Evolutionary conservation across 2,113 vertebrate genomes (phyloP), one percentile per base, ranked within the genome.

Genomic region (Xenopus borealis): DNA sequence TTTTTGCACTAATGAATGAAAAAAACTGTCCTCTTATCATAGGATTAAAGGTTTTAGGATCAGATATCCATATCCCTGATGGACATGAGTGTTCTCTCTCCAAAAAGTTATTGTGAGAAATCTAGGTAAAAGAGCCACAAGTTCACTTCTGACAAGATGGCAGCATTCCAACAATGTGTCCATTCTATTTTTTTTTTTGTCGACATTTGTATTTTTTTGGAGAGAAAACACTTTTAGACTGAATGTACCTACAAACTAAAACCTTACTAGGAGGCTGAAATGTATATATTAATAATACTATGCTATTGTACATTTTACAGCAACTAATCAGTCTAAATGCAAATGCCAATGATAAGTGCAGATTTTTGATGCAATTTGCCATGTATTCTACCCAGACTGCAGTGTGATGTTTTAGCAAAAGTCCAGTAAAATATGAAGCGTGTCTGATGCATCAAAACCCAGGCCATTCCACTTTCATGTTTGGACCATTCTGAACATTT

Each of bases 191-290:
- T 40, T 9, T 3, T 6, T 40, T 40, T 6, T 40, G 2, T 3
- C 33, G 8, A 40, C 8, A 4, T 40, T 9, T 40, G 1, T 40
- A 40, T 84, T 88, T 83, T 79, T 82, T 82, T 80, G 73, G 80
- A 46, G 10, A 50, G 27, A 61, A 66, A 81, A 88, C 88, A 89
- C 86, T 72, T 89, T 83, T 90, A 85, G 79, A 78, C 82, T 82
- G 77, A 81, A 87, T 82, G 80, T 85, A 88, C 87, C 85, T 81
- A 79, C 80, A 83, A 85, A 79, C 81, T 86, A 85, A 85, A 84
- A 9, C 33, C 33, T 40, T 40, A 3, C 33, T 1, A 6, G 33
- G 5, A 40, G 33, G 33, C 33, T 40, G 33, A 40, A 9, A 40
- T 40, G 33, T 40, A 40, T 40, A 40, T 40, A 40, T 40, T 40